Conservation (phyloP, 2,113 vertebrate species). For the Notiomystis cincta region DNA sequence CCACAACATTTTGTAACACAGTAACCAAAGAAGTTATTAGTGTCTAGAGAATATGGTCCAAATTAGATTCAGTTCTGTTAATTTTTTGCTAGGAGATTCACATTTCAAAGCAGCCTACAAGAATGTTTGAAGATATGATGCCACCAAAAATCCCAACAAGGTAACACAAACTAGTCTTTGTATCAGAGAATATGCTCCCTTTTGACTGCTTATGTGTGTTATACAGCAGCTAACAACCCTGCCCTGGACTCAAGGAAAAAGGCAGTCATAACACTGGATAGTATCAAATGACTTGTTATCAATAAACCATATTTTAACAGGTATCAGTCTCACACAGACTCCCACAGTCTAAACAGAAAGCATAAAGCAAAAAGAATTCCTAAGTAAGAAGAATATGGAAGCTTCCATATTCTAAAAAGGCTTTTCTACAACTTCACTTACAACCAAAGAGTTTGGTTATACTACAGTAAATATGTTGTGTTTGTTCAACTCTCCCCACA, state of each 20-base stretch:
- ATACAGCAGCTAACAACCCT: neutral
- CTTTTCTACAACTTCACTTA: neutral
- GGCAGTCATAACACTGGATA: neutral
- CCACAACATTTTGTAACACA: neutral
- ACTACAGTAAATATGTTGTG: neutral
- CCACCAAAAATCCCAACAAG: neutral
- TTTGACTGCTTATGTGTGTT: neutral
- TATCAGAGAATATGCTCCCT: neutral
- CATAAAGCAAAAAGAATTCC: neutral
- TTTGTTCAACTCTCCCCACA: neutral
- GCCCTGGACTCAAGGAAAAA: neutral
- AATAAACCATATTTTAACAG: neutral
- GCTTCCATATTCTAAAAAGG: neutral
- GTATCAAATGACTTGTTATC: neutral
- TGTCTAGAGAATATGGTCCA: neutral
- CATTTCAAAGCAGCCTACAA: neutral
- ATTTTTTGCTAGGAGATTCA: neutral
- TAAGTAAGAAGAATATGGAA: neutral
- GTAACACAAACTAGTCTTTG: neutral
- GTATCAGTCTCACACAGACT: neutral
- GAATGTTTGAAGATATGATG: accelerated
- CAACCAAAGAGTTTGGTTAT: neutral
- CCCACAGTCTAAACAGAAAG: neutral
- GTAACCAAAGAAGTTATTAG: neutral
- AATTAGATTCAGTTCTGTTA: neutral